A percentile compares a stretch with the other conserved stretches of the same genome.
Evolutionary conservation across 1,140 invertebrate species (phyloP).

Genomic region (Drosophila azteca): DNA sequence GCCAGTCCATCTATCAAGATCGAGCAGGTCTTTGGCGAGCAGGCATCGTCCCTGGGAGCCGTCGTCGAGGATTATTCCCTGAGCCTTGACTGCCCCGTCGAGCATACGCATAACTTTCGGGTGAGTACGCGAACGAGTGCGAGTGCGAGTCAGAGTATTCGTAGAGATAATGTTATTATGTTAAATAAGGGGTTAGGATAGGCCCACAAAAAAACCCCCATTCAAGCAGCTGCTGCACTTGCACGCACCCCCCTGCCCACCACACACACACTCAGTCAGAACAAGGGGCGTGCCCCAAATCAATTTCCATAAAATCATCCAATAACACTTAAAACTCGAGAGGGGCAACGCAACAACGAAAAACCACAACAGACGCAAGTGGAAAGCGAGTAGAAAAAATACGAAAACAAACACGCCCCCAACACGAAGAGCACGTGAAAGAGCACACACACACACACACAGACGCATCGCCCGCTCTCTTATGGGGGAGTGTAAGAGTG

Average conservation of each 20-base stretch:
- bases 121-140: constrained; percentile 40
- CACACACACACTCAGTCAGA: background rate
- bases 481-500: constrained; percentile 20
- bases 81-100: constrained; percentile 67
- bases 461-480: constrained; percentile 11
- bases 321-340: constrained; percentile 72
- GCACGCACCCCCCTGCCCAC: constrained; percentile 10
- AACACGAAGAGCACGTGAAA: constrained; percentile 47
- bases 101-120: constrained; percentile 69
- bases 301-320: constrained; percentile 80
- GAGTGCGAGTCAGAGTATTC: background rate
- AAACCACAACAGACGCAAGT: constrained; percentile 18
- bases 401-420: constrained; percentile 78
- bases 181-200: constrained; percentile 38
- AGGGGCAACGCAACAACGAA: constrained; percentile 24
- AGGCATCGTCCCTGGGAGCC: constrained; percentile 46
- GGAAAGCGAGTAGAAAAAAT: constrained; percentile 54
- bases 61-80: constrained; percentile 75
- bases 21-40: constrained; percentile 74
- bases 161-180: constrained; percentile 55
- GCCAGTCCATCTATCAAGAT: constrained; percentile 78
- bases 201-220: constrained; percentile 13
- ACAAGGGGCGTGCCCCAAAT: constrained; percentile 69
- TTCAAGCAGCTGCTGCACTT: constrained; percentile 59
- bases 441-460: constrained; percentile 8